Evolutionary conservation across 2,797 vertebrate species (phyloP), one percentile per base, ranked within the genome.

Genomic region (Ptychadena robeensis): DNA sequence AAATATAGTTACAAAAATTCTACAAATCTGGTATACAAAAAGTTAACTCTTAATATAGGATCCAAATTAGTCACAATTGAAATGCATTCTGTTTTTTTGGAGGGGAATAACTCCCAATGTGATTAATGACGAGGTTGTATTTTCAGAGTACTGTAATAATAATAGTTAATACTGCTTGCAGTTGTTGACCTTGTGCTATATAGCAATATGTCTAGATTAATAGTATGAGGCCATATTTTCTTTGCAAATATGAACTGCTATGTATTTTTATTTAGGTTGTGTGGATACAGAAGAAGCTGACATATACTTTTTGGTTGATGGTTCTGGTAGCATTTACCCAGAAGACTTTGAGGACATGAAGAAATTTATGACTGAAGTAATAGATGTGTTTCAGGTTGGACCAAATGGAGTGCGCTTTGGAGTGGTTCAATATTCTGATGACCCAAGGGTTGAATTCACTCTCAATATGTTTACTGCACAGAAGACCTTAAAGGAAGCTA

Each of bases 271-370:
- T 71, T 87, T 87, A 96, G 96, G 90, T 25, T 97, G 96, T 25
- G 3, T 83, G 9, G 87, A 95, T n/a, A 93, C 92, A 0, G 92
- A 96, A 71, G 94, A 95, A 91, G 96, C 95, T 0, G 96, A 96
- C 73, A 94, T 96, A 78, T 96, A 93, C 90, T 97, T 97, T 88
- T 89, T 97, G 27, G 90, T 96, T 1, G 96, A 96, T 87, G 92
- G 94, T 0, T 97, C 96, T 0, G 91, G 89, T 37, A 96, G 94
- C 83, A 95, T 95, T 75, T 0, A 48, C 0, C 87, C 87, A 0
- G 0, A 67, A 0, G 91, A 95, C 86, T 96, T 97, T 75, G 1
- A 82, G 0, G 94, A 96, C 82, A 95, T 96, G 91, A 96, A 95
- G 88, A 89, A 73, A 9, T 97, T 97, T 86, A 93, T 96, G 86